Evolutionary conservation across 2,797 vertebrate genomes (phyloP), one percentile per base, ranked within the genome.

Genomic region (Odontamblyopus rebecca): DNA sequence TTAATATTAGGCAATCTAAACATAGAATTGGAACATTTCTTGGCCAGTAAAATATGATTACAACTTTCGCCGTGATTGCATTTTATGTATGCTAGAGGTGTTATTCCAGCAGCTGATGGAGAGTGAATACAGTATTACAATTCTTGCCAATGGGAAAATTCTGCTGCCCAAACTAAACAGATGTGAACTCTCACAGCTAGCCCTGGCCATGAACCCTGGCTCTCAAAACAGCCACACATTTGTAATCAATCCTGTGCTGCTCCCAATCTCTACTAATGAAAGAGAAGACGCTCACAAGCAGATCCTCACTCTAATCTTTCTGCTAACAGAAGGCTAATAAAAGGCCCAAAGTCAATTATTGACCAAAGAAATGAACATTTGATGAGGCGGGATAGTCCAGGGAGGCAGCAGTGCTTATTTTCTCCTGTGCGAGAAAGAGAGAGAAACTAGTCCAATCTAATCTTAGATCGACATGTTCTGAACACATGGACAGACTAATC

Each of bases 331-430:
- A 38, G 65, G 75, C 69, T 83, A 75, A 84, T 84, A 75, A 78
- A 86, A 61, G 67, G 64, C 9, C 81, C 60, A 2, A 57, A 78
- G 75, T 83, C 77, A 66, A 73, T 84, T 80, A 84, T 66, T 83
- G 77, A 83, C 75, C 73, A 65, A 70, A 76, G 77, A 74, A 74
- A 86, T 78, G 61, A 80, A 76, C 77, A 74, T 80, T 69, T 80
- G 79, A 86, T 82, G 81, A 78, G 71, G 27, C 63, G 26, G 27
- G 67, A 72, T 62, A 18, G 62, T 68, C 56, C 2, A 38, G 32
- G 26, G 62, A 74, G 66, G 53, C 50, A 30, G 59, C 66, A 38
- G 50, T 16, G 30, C 64, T 68, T 70, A 13, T 67, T 64, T 71
- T 72, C 73, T 76, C 50, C 51, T 30, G 48, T 53, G 68, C 11